A percentile compares a stretch with the other conserved stretches of the same genome.
These are phyloP conservation scores for Stratiomys singularior DNA, from an alignment of 2,888 invertebrate genomes.

Conservation along the genomic window DNA sequence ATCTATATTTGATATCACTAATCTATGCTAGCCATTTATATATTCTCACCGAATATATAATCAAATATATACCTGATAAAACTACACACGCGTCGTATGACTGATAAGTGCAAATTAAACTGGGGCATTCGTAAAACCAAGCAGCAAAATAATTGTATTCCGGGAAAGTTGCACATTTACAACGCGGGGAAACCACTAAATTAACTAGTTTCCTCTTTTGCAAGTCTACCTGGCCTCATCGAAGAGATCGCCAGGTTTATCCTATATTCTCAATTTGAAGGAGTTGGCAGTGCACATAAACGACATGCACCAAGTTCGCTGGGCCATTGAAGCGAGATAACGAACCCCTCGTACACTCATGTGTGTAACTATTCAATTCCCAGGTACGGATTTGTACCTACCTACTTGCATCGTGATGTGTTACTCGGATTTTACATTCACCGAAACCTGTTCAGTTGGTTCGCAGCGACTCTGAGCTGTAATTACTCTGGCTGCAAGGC, in stretches of 20 bases:
- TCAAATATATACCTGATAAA: neutral
- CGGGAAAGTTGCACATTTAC: too few species aligned
- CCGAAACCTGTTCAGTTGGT: slow-evolving; percentile 12
- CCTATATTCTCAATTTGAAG: too few species aligned
- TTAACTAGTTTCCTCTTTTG: too few species aligned
- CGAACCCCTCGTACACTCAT: neutral
- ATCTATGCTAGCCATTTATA: neutral
- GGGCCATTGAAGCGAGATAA: too few species aligned
- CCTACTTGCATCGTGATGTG: neutral
- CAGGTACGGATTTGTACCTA: neutral
- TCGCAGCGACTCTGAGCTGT: neutral
- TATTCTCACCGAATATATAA: neutral
- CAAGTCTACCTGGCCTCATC: too few species aligned
- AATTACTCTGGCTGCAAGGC: neutral
- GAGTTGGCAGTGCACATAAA: too few species aligned
- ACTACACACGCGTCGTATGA: neutral
- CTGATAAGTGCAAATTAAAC: neutral
- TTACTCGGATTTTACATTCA: neutral
- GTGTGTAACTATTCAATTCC: neutral
- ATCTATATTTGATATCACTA: neutral
- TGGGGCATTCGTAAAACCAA: neutral
- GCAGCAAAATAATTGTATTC: too few species aligned
- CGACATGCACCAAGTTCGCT: too few species aligned
- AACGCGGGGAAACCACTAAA: too few species aligned
- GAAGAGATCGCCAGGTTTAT: too few species aligned